These are phyloP conservation scores for Drosophila pectinifera DNA, from an alignment of 1,140 invertebrate genomes.

Conservation along the genomic window DNA sequence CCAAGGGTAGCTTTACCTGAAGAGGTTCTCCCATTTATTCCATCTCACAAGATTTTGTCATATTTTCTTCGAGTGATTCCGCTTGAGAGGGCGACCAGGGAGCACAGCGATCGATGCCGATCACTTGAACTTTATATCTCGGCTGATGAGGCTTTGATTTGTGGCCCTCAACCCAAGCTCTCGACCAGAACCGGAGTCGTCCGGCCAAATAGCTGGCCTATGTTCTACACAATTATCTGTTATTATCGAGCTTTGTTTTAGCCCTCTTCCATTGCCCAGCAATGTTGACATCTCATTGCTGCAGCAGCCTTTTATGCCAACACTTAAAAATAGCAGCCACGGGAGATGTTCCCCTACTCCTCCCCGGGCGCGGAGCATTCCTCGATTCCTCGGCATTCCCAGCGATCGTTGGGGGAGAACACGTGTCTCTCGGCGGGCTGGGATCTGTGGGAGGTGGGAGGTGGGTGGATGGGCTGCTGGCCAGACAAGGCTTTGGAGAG, in stretches of 20 bases:
- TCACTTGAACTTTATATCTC: constrained; percentile 78
- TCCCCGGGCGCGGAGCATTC: constrained; percentile 25
- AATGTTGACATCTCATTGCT: constrained; percentile 78
- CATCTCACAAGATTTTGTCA: too few relatives aligned
- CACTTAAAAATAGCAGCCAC: constrained; percentile 77
- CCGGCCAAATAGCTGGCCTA: constrained; percentile 78
- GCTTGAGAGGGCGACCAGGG: constrained; percentile 25
- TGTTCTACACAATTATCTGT: constrained; percentile 84
- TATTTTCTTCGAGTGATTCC: constrained; percentile 8
- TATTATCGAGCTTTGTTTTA: constrained; percentile 75
- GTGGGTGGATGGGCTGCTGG: neutral
- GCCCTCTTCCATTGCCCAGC: constrained; percentile 39
- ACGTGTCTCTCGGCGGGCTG: constrained; percentile 59
- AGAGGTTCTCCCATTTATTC: too few relatives aligned
- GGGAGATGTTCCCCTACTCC: constrained; percentile 47
- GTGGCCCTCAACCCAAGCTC: constrained; percentile 52
- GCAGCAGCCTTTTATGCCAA: constrained; percentile 67
- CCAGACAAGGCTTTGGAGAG: neutral
- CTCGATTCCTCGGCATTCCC: constrained; percentile 30
- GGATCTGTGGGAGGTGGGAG: neutral
- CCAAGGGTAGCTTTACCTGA: too few relatives aligned
- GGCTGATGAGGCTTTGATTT: constrained; percentile 78
- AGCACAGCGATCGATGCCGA: constrained; percentile 53
- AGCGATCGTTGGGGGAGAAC: constrained; percentile 68
- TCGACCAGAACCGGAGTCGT: constrained; percentile 27